A percentile compares a stretch with the other conserved stretches of the same genome.
Conservation (phyloP, 2,113 vertebrate species). For the Mesoclemmys tuberculata region DNA sequence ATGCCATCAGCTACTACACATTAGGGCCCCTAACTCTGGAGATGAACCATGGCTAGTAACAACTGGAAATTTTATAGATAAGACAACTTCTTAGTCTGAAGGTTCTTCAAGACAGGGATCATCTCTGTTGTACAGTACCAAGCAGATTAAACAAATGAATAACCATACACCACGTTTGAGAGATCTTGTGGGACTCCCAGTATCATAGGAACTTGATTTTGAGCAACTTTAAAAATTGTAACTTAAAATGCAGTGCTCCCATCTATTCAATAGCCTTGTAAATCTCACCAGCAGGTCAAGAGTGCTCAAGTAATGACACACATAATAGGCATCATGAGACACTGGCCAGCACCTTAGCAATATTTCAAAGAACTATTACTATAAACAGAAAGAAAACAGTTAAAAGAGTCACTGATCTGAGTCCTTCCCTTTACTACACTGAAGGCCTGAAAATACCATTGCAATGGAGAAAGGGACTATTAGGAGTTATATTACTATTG, state of each 20-base stretch:
- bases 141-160: neutral
- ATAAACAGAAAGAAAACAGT: neutral
- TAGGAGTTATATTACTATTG: neutral
- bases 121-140: neutral
- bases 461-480: neutral
- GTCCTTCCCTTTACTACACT: neutral
- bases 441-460: conserved; percentile 1
- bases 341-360: neutral
- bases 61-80: neutral
- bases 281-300: neutral
- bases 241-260: neutral
- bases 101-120: neutral
- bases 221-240: neutral
- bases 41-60: neutral
- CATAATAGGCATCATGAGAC: neutral
- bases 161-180: neutral
- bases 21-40: neutral
- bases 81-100: neutral
- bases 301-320: neutral
- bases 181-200: neutral
- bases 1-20: neutral
- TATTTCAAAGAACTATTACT: neutral
- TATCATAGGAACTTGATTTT: neutral
- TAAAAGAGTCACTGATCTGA: neutral
- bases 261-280: neutral